These are phyloP conservation scores for Pterophyllum scalare DNA, from an alignment of 2,113 vertebrate genomes.

Conservation along the genomic window DNA sequence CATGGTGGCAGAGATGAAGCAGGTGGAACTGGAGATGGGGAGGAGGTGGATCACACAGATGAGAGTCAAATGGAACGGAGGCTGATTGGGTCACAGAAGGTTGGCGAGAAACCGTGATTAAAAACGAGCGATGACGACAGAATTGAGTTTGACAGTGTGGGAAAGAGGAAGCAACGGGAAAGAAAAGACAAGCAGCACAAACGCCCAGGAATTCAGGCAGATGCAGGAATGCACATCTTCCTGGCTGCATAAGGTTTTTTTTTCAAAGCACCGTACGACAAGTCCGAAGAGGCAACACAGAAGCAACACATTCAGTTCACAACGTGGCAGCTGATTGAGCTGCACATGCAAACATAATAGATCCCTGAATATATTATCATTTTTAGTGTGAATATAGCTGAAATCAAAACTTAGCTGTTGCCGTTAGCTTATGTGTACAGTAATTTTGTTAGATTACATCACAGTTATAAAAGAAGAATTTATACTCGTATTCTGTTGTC, in stretches of 20 bases:
- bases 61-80: background rate
- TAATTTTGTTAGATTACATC: background rate
- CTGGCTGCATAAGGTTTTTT: background rate
- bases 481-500: background rate
- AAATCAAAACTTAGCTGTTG: background rate
- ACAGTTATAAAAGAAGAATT: background rate
- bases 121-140: background rate
- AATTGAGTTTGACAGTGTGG: background rate
- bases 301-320: background rate
- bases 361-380: background rate
- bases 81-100: background rate
- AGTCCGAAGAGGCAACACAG: rapidly evolving
- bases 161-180: background rate
- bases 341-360: background rate
- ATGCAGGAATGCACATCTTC: background rate
- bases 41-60: background rate
- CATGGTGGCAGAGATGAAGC: constrained; percentile 3
- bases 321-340: background rate
- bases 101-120: background rate
- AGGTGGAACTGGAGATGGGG: background rate
- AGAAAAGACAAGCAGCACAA: background rate
- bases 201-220: background rate
- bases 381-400: background rate
- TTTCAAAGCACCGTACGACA: background rate
- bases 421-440: background rate